These are phyloP conservation scores for Thamnaconus septentrionalis DNA, from an alignment of 2,113 vertebrate genomes.

Conservation along the genomic window DNA sequence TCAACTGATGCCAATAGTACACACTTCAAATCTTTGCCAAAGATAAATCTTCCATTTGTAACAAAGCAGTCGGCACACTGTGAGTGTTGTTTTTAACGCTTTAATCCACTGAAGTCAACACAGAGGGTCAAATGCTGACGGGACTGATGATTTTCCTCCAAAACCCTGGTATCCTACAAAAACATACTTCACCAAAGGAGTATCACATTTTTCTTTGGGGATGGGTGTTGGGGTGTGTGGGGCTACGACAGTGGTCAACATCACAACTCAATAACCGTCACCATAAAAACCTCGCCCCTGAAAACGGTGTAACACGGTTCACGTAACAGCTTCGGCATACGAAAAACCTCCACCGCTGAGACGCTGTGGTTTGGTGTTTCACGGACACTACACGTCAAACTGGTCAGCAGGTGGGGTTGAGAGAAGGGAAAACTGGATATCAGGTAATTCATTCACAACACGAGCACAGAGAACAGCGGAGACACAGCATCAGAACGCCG, in stretches of 20 bases:
- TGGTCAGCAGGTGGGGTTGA: constrained; percentile 11
- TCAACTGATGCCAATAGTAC: too few relatives aligned
- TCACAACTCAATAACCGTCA: constrained; percentile 55
- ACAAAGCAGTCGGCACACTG: neutral
- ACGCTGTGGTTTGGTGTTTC: constrained; percentile 20
- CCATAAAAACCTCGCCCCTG: constrained; percentile 45
- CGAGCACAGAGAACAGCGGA: constrained; percentile 58
- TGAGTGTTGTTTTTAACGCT: constrained; percentile 51
- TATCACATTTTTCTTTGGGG: constrained; percentile 58
- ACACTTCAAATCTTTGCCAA: neutral
- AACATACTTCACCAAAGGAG: constrained; percentile 67
- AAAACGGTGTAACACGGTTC: constrained; percentile 52
- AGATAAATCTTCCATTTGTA: neutral
- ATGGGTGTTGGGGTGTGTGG: constrained; percentile 43
- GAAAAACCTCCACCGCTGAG: constrained; percentile 54
- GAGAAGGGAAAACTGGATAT: constrained; percentile 23
- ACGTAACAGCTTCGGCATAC: constrained; percentile 62
- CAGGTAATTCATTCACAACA: constrained; percentile 63
- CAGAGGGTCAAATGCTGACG: constrained; percentile 64
- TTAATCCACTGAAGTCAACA: constrained; percentile 76
- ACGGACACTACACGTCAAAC: constrained; percentile 15
- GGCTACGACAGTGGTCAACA: constrained; percentile 61
- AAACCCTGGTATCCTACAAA: constrained; percentile 58
- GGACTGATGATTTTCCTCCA: constrained; percentile 41
- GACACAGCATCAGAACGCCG: constrained; percentile 64